Evolutionary conservation across 2,888 invertebrate species (phyloP).

Genomic region (Arge pagana): DNA sequence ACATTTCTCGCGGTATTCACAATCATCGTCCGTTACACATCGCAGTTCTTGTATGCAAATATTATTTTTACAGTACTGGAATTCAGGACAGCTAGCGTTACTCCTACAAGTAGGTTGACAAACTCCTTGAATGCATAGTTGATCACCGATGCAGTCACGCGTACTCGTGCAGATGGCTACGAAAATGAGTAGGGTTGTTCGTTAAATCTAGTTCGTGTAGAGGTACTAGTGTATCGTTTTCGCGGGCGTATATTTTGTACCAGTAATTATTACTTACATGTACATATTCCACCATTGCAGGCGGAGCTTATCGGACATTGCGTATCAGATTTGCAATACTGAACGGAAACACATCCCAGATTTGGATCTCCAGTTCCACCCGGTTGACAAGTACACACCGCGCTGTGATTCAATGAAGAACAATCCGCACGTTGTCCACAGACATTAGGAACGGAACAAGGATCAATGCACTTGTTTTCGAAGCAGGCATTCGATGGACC

Average conservation of each 20-base stretch:
- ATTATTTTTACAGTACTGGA: constrained; percentile 81
- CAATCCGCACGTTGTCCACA: constrained; percentile 84
- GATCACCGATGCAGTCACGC: constrained; percentile 83
- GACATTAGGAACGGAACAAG: constrained; percentile 79
- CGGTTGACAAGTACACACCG: constrained; percentile 80
- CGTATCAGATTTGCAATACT: constrained; percentile 78
- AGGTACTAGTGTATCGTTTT: neutral
- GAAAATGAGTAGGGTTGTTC: constrained; percentile 39
- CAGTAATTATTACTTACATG: constrained; percentile 60
- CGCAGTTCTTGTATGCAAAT: constrained; percentile 83
- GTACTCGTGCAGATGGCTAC: constrained; percentile 76
- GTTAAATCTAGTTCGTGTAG: neutral
- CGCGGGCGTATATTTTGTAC: neutral
- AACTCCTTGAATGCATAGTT: constrained; percentile 83
- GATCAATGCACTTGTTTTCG: constrained; percentile 78
- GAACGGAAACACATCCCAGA: constrained; percentile 80
- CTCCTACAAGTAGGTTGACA: constrained; percentile 83
- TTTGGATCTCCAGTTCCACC: constrained; percentile 87
- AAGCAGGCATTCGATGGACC: constrained; percentile 73
- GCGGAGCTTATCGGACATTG: constrained; percentile 85
- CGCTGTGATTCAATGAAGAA: constrained; percentile 75
- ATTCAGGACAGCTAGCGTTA: constrained; percentile 82
- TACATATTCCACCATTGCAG: constrained; percentile 82
- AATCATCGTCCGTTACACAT: constrained; percentile 75
- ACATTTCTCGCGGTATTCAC: constrained; percentile 75